A percentile compares a stretch with the other conserved stretches of the same genome.
phyloP scores from a whole-genome alignment of 2,113 vertebrate genomes.

The Campylomormyrus tamandua region DNA sequence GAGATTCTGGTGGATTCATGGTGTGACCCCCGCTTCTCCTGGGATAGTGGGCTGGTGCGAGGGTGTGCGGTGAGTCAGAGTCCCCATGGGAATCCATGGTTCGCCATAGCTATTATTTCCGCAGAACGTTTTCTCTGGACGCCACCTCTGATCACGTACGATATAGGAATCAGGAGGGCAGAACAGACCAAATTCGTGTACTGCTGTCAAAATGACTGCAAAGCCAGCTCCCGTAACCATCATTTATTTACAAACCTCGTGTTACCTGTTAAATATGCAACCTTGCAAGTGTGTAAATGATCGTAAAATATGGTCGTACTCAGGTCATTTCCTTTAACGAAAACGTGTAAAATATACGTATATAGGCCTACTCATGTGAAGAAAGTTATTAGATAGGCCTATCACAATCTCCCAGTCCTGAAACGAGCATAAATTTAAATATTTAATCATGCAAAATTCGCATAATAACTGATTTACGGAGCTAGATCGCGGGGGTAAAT shows the following conservation, averaged over 20 bases:
- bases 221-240: neutral
- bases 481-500: neutral
- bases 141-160: neutral
- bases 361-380: neutral
- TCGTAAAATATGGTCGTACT: neutral
- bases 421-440: neutral
- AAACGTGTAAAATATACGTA: neutral
- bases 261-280: neutral
- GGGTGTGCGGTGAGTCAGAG: neutral
- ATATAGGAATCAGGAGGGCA: neutral
- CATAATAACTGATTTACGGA: neutral
- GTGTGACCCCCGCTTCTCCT: neutral
- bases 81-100: neutral
- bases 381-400: neutral
- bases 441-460: neutral
- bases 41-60: neutral
- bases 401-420: neutral
- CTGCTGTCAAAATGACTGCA: neutral
- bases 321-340: neutral
- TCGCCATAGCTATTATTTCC: neutral
- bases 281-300: neutral
- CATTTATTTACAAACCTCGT: neutral
- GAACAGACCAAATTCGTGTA: neutral
- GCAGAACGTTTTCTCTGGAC: neutral
- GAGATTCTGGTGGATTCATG: neutral